Conservation (phyloP, 2,113 vertebrate species). For the Tympanuchus pallidicinctus region DNA sequence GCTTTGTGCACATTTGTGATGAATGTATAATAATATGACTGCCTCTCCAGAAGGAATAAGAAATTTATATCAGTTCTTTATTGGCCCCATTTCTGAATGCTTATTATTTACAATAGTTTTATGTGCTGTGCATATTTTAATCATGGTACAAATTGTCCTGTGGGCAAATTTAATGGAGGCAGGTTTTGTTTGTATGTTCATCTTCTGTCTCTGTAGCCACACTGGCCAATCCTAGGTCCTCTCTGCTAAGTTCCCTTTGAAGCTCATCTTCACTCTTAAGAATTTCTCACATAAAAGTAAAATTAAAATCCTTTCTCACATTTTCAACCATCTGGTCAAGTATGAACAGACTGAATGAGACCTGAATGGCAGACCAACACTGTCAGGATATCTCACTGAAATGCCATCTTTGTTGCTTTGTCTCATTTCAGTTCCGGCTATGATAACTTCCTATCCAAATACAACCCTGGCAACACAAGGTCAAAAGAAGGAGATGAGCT, state of each 20-base stretch:
- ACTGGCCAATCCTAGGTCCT: not conserved
- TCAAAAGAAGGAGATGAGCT: constrained; percentile 97
- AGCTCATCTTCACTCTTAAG: not conserved
- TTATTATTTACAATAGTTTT: not conserved
- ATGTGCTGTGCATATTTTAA: not conserved
- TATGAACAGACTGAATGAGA: not conserved
- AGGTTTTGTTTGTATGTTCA: not conserved
- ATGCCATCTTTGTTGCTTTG: not conserved
- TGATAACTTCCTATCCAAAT: constrained; percentile 99
- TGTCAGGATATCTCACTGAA: not conserved
- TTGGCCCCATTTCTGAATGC: not conserved
- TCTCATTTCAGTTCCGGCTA: constrained; percentile 90
- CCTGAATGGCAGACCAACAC: not conserved
- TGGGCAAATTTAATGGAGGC: not conserved
- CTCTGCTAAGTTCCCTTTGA: not conserved
- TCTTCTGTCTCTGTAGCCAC: not conserved
- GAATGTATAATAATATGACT: not conserved
- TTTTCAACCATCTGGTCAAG: not conserved
- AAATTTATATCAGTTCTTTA: constrained; percentile 4
- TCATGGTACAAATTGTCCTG: not conserved
- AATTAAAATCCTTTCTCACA: not conserved
- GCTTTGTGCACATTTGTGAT: not conserved
- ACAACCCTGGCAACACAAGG: constrained; percentile 97
- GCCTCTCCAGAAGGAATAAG: not conserved
- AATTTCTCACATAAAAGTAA: not conserved